Conservation (phyloP, 1,140 invertebrate genomes). For the Phymastichus coffea region DNA sequence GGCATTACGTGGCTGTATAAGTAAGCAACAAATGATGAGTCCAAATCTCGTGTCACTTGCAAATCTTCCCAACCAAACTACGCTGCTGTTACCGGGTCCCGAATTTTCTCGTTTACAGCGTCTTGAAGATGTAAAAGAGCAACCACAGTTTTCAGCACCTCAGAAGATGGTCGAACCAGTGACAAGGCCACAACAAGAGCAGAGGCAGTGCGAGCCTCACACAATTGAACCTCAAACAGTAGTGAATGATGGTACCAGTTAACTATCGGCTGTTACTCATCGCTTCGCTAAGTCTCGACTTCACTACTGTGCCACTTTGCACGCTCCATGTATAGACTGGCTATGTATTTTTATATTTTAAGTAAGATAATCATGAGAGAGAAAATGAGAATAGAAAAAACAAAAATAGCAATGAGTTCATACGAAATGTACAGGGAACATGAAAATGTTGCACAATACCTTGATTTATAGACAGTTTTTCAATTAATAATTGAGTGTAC, state of each 20-base stretch:
- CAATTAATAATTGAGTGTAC: too few relatives aligned
- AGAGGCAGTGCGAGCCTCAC: background rate
- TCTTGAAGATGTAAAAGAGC: constrained; percentile 37
- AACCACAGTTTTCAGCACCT: too few relatives aligned
- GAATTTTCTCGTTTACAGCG: constrained; percentile 50
- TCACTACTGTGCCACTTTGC: constrained; percentile 53
- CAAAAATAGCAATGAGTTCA: constrained; percentile 7
- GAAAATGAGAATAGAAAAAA: constrained; percentile 12
- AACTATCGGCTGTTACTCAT: constrained; percentile 41
- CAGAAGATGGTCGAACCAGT: constrained; percentile 14
- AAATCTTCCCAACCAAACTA: constrained; percentile 53
- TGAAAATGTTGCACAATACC: constrained; percentile 1
- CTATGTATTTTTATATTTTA: constrained; percentile 60
- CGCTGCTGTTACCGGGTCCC: constrained; percentile 46
- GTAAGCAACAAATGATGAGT: constrained; percentile 49
- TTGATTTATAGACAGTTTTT: constrained; percentile 8
- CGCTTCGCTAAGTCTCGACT: background rate
- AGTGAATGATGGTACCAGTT: constrained; percentile 48
- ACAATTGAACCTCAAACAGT: background rate
- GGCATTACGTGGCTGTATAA: constrained; percentile 53
- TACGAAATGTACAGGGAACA: constrained; percentile 9
- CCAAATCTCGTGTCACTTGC: constrained; percentile 52
- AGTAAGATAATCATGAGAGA: constrained; percentile 42
- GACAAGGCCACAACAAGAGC: constrained; percentile 1
- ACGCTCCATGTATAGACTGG: constrained; percentile 58